Evolutionary conservation across 2,888 invertebrate species (phyloP).

Genomic region (Catocala nupta): DNA sequence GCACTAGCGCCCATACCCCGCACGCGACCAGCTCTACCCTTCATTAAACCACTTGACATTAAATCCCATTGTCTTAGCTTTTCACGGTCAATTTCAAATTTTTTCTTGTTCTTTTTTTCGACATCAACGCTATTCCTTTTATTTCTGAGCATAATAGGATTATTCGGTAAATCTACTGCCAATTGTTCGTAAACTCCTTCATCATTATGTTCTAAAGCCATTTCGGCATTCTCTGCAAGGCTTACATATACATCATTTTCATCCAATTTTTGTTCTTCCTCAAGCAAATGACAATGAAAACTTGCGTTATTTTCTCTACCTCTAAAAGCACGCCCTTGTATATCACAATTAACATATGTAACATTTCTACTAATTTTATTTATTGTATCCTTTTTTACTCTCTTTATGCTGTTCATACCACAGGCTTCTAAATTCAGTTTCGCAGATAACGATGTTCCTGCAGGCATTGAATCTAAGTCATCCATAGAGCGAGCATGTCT

Average conservation of each 20-base stretch:
- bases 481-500: constrained; percentile 94
- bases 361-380: constrained; percentile 90
- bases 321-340: constrained; percentile 82
- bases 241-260: constrained; percentile 86
- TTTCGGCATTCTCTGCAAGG: constrained; percentile 72
- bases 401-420: constrained; percentile 79
- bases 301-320: constrained; percentile 63
- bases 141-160: constrained; percentile 39
- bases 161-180: constrained; percentile 73
- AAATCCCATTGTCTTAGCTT: constrained; percentile 96
- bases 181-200: constrained; percentile 88
- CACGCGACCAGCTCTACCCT: constrained; percentile 75
- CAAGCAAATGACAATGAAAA: constrained; percentile 57
- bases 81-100: constrained; percentile 92
- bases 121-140: constrained; percentile 38
- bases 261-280: constrained; percentile 72
- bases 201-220: constrained; percentile 68
- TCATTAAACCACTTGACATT: constrained; percentile 93
- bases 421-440: constrained; percentile 67
- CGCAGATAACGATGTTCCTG: constrained; percentile 57
- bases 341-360: constrained; percentile 92
- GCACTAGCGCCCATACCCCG: constrained; percentile 72
- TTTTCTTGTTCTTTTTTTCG: constrained; percentile 68
- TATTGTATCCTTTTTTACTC: constrained; percentile 69
- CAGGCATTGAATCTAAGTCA: constrained; percentile 89